A percentile compares a stretch with the other conserved stretches of the same genome.
Conservation (phyloP, 2,113 vertebrate genomes). For the Clarias macrocephalus region DNA sequence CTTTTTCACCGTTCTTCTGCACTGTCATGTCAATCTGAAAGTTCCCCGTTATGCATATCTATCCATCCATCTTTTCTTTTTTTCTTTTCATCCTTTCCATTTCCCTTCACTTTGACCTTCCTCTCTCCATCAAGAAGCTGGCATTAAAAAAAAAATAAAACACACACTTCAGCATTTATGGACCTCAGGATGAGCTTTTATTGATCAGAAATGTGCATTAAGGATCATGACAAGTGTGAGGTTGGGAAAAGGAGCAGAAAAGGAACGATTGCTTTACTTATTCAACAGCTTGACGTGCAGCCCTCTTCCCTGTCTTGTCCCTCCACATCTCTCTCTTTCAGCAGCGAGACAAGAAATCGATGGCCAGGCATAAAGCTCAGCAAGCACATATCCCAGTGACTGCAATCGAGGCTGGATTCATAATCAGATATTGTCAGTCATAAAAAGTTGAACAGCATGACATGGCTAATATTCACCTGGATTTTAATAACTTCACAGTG, state of each 20-base stretch:
- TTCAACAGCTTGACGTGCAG: constrained; percentile 44
- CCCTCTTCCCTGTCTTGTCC: constrained; percentile 22
- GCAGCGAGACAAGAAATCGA: constrained; percentile 57
- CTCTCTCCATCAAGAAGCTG: constrained; percentile 26
- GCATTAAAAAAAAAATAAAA: constrained; percentile 56
- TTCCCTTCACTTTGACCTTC: neutral
- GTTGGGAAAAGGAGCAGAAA: neutral
- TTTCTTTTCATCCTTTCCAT: neutral
- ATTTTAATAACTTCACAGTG: constrained; percentile 43
- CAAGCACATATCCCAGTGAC: constrained; percentile 42
- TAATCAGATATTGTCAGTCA: constrained; percentile 48
- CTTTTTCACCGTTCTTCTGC: neutral
- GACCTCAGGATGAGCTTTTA: constrained; percentile 68
- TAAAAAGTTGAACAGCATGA: constrained; percentile 30
- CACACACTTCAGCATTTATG: constrained; percentile 65
- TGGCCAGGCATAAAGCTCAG: constrained; percentile 46
- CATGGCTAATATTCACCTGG: constrained; percentile 47
- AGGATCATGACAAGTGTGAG: constrained; percentile 46
- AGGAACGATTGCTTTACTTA: constrained; percentile 57
- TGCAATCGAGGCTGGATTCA: constrained; percentile 49
- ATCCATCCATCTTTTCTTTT: neutral
- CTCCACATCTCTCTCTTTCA: constrained; percentile 41
- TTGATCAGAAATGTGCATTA: constrained; percentile 67
- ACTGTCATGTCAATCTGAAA: neutral
- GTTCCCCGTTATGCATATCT: neutral